These are phyloP conservation scores for Cryptocephalus moraei DNA, from an alignment of 2,888 invertebrate species.

Conservation along the genomic window DNA sequence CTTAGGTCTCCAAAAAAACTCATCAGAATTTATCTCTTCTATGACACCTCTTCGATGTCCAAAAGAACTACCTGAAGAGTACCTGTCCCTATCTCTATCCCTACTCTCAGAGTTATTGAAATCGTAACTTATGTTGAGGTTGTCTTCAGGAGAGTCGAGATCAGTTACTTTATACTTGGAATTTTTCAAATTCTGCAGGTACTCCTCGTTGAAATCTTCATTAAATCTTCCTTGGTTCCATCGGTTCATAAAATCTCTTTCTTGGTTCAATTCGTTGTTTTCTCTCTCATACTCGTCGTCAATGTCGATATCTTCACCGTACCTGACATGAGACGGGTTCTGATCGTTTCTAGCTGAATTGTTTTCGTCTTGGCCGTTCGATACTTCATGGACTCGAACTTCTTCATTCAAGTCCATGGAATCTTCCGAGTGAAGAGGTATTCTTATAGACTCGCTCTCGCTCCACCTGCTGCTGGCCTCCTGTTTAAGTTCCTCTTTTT, in stretches of 20 bases:
- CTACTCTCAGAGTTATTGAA: conserved; percentile 21
- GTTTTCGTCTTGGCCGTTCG: conserved; percentile 2
- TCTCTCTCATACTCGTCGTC: conserved; percentile 44
- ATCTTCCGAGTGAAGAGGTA: conserved; percentile 33
- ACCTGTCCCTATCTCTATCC: conserved; percentile 42
- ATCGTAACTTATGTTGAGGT: conserved; percentile 4
- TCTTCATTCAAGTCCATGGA: conserved; percentile 23
- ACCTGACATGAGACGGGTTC: conserved; percentile 31
- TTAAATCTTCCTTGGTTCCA: conserved; percentile 37
- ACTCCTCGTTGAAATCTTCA: conserved; percentile 9
- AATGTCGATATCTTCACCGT: conserved; percentile 34
- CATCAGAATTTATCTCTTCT: conserved; percentile 80
- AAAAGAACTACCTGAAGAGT: conserved; percentile 51
- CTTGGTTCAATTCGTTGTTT: conserved; percentile 43
- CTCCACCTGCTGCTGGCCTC: conserved; percentile 16
- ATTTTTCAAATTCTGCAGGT: conserved; percentile 9
- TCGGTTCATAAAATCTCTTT: conserved; percentile 28
- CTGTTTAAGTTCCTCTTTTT: conserved; percentile 8
- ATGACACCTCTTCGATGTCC: conserved; percentile 55
- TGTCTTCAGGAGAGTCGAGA: conserved; percentile 23
- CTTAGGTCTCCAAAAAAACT: conserved; percentile 74
- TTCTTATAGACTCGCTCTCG: conserved; percentile 24
- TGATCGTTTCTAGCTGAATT: conserved; percentile 9
- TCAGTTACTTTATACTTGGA: conserved; percentile 22
- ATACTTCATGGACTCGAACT: conserved; percentile 1